Percentiles rank a stretch among this genome's conserved stretches.
phyloP scores from a whole-genome alignment of 2,113 vertebrate species.

The Syngnathus scovelli region DNA sequence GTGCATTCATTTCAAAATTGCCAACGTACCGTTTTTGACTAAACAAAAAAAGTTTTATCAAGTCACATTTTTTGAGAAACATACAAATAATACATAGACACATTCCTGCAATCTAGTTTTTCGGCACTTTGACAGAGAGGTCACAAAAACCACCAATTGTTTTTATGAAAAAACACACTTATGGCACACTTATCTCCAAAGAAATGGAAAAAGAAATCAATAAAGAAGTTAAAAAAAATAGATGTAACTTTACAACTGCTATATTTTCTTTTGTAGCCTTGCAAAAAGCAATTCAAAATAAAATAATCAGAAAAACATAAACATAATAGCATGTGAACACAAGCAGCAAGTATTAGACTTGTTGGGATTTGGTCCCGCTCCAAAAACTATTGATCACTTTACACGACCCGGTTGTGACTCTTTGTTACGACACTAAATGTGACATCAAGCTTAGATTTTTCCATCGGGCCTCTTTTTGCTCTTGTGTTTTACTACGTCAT shows the following conservation, averaged over 20 bases:
- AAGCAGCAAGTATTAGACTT: neutral
- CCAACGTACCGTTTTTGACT: no score
- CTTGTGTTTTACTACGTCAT: neutral
- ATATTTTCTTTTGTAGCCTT: no score
- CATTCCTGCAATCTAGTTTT: neutral
- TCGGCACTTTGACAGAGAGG: neutral
- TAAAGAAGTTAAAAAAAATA: neutral
- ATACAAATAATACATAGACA: neutral
- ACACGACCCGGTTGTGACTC: neutral
- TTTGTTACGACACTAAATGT: neutral
- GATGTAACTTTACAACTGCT: no score
- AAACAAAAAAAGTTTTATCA: no score
- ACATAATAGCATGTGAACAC: neutral
- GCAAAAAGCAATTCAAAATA: neutral
- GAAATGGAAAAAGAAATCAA: neutral
- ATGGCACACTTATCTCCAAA: neutral
- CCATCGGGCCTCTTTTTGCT: constrained; percentile 35
- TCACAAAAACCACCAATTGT: neutral
- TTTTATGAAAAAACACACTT: neutral
- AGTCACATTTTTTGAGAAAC: neutral
- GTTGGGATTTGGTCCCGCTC: constrained; percentile 11
- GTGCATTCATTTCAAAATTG: neutral
- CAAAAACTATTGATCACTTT: constrained; percentile 10
- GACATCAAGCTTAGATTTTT: constrained; percentile 18
- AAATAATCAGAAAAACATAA: neutral